These are phyloP conservation scores for Apodemia mormo DNA, from an alignment of 2,888 invertebrate genomes.

Conservation along the genomic window DNA sequence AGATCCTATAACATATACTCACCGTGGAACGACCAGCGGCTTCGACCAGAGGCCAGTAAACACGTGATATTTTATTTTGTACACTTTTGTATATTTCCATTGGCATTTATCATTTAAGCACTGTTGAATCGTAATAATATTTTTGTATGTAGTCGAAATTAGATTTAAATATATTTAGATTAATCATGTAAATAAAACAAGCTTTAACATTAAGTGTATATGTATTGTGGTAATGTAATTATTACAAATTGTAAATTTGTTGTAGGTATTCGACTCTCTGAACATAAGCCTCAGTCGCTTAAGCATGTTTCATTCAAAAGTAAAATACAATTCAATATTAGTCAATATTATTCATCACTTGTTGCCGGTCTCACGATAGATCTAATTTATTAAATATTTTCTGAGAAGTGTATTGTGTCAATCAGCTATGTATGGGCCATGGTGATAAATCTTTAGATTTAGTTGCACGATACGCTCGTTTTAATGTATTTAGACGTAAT, in stretches of 20 bases:
- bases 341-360: constrained; percentile 28
- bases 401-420: constrained; percentile 30
- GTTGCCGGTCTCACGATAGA: constrained; percentile 34
- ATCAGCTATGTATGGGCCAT: constrained; percentile 28
- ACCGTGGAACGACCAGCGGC: constrained; percentile 27
- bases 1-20: background rate
- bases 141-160: constrained; percentile 43
- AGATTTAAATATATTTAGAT: constrained; percentile 39
- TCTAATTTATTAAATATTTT: constrained; percentile 29
- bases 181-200: constrained; percentile 53
- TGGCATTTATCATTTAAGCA: constrained; percentile 59
- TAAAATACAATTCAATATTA: constrained; percentile 10
- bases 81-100: constrained; percentile 49
- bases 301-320: constrained; percentile 18
- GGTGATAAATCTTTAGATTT: constrained; percentile 44
- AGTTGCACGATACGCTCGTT: constrained; percentile 55
- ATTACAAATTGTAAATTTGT: constrained; percentile 73
- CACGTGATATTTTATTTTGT: constrained; percentile 51
- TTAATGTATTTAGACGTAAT: constrained; percentile 62
- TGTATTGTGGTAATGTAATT: constrained; percentile 61
- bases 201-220: constrained; percentile 73
- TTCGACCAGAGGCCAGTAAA: constrained; percentile 24
- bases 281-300: constrained; percentile 49
- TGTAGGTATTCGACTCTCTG: constrained; percentile 66
- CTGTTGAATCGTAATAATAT: constrained; percentile 42